Base-by-base conservation (phyloP, 1,140 invertebrate species). In the Zaprionus camerounensis region DNA sequence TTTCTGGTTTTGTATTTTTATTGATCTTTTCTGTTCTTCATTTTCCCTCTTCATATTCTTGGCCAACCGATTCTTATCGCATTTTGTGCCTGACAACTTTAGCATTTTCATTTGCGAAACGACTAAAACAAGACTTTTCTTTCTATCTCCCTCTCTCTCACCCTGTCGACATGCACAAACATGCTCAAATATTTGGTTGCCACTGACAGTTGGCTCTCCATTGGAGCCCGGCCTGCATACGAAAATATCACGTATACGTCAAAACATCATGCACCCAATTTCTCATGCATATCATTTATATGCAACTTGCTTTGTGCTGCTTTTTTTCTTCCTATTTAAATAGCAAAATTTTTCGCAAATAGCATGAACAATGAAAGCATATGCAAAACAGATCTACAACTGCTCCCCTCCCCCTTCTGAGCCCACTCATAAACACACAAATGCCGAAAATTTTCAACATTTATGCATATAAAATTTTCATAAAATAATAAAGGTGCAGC, bases 401-500 rank as follows among this genome's bases (percentile, higher is more conserved):
- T 22, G n/a, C 53, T 12, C 22, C 5, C 56, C 57, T 17, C 7
- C 46, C 46, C 12, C 57, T 24, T 2, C 31, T 9, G 20, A 61
- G 22, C 62, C 62, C 36, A 26, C 17, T 65, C 74, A 59, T n/a
- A 62, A 63, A 59, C 67, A 49, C 34, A 75, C 36, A 72, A 65
- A 79, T 76, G 53, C 69, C 63, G 17, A 69, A 63, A 69, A 78
- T 80, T n/a, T 44, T 71, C 65, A 68, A 36, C 81, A 84, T 84
- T 84, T 85, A 55, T 61, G 61, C 63, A 71, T 59, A 81, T 76
- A 68, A 56, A 72, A 88, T 84, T 90, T 76, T 85, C 66, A 74
- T 81, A 88, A 90, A 85, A 90, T 82, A 88, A 88, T 88, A 88
- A 88, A 87, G 78, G 69, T 78, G 75, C 77, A 84, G 80, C 68